Conservation (phyloP, 2,797 vertebrate genomes). For the Lateolabrax maculatus region DNA sequence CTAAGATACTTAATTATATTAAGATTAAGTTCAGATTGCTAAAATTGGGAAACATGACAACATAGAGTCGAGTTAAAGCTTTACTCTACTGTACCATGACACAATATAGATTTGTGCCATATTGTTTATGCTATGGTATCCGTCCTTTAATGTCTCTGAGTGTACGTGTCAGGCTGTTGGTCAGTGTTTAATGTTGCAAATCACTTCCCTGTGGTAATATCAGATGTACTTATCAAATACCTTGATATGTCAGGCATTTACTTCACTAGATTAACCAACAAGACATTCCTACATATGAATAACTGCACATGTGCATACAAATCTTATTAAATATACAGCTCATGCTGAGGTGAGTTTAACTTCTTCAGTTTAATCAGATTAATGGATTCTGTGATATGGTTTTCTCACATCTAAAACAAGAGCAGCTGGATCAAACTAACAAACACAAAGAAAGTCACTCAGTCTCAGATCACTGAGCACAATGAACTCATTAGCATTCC, state of each 20-base stretch:
- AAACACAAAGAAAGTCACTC: conserved; percentile 27
- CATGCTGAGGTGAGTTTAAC: background rate
- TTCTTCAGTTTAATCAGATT: background rate
- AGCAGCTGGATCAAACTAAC: conserved; percentile 31
- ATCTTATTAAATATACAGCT: background rate
- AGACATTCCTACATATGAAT: background rate
- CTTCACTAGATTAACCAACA: background rate
- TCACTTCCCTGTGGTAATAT: background rate
- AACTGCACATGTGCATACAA: background rate
- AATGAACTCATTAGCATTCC: conserved; percentile 33
- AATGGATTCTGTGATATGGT: background rate
- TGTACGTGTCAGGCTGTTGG: background rate
- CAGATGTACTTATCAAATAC: no score
- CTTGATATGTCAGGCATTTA: background rate
- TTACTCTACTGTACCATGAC: no score
- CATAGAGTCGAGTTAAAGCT: no score
- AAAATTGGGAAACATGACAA: no score
- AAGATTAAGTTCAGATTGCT: no score
- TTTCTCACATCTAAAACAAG: conserved; percentile 4
- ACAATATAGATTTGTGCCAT: background rate
- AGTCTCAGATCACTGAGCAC: conserved; percentile 27
- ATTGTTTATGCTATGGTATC: background rate
- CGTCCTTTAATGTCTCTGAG: background rate
- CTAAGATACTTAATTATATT: no score
- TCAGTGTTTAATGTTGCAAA: background rate